Base-by-base conservation (phyloP, 2,113 vertebrate genomes). In the Dicentrarchus labrax region DNA sequence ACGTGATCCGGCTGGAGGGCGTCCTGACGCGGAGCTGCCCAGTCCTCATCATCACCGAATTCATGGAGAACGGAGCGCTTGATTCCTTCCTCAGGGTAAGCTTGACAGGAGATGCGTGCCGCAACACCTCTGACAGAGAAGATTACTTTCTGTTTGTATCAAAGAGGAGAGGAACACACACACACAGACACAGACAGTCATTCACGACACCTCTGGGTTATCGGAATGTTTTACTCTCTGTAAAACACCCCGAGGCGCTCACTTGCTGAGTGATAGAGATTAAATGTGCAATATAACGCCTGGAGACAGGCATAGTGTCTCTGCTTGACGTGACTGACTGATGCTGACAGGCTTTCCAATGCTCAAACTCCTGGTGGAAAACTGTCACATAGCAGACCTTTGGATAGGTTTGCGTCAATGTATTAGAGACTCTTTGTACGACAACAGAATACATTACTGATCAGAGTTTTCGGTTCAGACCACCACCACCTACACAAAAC, bases 21-120 rank as follows among this genome's bases (percentile, higher is more conserved):
- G 98, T 99, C 90, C 96, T 99, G 91, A 99, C 98, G 69, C 97
- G 99, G 69, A 99, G 98, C 88, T 98, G 98, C 51, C 98, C 98
- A 0, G 97, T 99, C 84, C 99, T 99, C 95, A 99, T 99, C 88
- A 96, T 99, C 92, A 99, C 98, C 0, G 98, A 99, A 86, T 99
- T 99, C 95, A 99, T 99, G 98, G 98, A 99, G 95, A 99, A 99
- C 76, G 98, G 98, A 0, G 98, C 98, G 0, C 95, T 99, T 1
- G 98, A 99, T 89, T 99, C 98, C 75, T 99, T 99, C 94, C 96
- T 99, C 30, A 95, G 98, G 95, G 98, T 99, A 89, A 96, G 97
- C 72, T 22, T 8, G 83, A 30, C 19, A n/a, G 53, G 69, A 64
- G 76, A 77, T 36, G 57, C 24, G 6, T 5, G 39, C 59, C 50